Evolutionary conservation across 1,140 invertebrate species (phyloP).

Genomic region (Nautilus pompilius): DNA sequence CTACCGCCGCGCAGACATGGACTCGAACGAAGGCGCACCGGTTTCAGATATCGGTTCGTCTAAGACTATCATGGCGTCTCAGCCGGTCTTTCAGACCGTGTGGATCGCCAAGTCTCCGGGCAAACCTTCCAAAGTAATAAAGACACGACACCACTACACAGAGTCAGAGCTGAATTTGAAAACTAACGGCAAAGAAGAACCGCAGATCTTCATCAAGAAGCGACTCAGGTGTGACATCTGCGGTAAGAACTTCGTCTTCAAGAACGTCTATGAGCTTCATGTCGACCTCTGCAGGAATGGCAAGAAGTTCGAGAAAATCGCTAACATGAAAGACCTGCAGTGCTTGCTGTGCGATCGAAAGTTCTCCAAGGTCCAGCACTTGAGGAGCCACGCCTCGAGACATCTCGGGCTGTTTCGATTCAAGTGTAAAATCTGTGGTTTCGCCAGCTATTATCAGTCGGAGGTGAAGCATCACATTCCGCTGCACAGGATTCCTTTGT

Average conservation of each 20-base stretch:
- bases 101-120: not conserved
- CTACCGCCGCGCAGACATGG: too few species aligned
- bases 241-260: not conserved
- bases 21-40: too few species aligned
- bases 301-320: not conserved
- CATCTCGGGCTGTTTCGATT: not conserved
- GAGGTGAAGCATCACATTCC: not conserved
- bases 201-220: not conserved
- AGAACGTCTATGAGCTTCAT: not conserved
- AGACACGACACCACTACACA: not conserved
- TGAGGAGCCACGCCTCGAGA: not conserved
- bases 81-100: not conserved
- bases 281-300: not conserved
- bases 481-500: not conserved
- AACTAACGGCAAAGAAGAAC: too few species aligned
- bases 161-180: not conserved
- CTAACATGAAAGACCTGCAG: not conserved
- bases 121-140: not conserved
- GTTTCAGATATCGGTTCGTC: too few species aligned
- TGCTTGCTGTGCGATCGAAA: not conserved
- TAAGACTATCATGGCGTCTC: too few species aligned
- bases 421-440: not conserved
- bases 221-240: conserved; percentile 1
- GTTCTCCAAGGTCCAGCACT: not conserved
- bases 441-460: not conserved